Base-by-base conservation (phyloP, 2,113 vertebrate species). In the Reinhardtius hippoglossoides region DNA sequence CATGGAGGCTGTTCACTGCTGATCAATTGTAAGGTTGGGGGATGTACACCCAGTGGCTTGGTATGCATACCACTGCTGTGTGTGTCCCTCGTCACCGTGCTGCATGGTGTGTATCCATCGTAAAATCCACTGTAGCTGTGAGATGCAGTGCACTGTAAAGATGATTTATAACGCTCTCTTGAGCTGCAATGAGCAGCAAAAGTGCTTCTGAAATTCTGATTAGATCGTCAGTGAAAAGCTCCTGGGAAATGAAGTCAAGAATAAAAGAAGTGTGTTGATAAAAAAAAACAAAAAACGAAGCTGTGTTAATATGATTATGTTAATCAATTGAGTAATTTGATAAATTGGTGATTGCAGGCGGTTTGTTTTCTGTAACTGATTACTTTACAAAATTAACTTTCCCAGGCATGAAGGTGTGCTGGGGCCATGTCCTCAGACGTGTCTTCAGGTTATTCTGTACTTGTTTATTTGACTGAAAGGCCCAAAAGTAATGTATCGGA, bases 121-220 rank as follows among this genome's bases (percentile, higher is more conserved):
- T 83, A 65, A 82, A 78, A 82, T 76, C 57, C 21, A 75, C 44
- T 64, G 46, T 64, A 55, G 71, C 54, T 68, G 60, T 26, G 9
- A 62, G 52, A 82, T 69, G 21, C 67, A 69, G 52, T 9, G 10
- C 48, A 61, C 64, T 76, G 48, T 74, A 68, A 82, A 88, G 52
- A 65, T 64, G 27, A 83, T 88, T 87, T 83, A 83, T 81, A 67
- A 67, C 5, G 3, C 60, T 63, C 60, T 78, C 63, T 60, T 77
- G 24, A 81, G 73, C 48, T 71, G 72, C 74, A 77, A 40, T 69
- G 75, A 87, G 67, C 44, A 63, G 62, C 35, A 48, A n/a, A 71
- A 60, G 37, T 42, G 35, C 71, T 55, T 68, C 40, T 63, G 35
- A 77, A 65, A 71, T 61, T 74, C 44, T 26, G 54, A 71, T 80